Evolutionary conservation across 2,888 invertebrate genomes (phyloP).

Genomic region (Nomada fucata): DNA sequence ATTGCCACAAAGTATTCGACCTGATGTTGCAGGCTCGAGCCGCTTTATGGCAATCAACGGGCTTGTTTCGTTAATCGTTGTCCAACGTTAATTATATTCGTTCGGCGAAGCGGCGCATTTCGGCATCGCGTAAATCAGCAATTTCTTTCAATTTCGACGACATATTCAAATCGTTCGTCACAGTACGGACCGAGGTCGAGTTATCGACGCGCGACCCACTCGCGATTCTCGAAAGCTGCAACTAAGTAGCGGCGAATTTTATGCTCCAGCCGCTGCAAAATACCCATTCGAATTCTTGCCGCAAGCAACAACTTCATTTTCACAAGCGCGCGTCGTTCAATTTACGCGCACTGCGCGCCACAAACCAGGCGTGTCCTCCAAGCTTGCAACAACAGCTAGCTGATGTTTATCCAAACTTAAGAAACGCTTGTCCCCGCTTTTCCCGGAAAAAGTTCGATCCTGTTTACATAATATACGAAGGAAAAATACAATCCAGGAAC

Average conservation of each 20-base stretch:
- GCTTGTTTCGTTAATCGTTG: constrained; percentile 38
- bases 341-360: background rate
- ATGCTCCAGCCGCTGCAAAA: constrained; percentile 20
- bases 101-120: no score
- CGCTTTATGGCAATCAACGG: constrained; percentile 33
- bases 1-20: constrained; percentile 43
- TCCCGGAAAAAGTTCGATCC: background rate
- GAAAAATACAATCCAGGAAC: background rate
- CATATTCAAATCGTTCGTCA: no score
- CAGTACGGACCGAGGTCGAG: no score
- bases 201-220: background rate
- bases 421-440: background rate
- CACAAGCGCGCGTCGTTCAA: background rate
- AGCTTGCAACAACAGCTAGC: background rate
- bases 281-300: background rate
- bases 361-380: background rate
- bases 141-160: no score
- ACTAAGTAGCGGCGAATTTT: constrained; percentile 7
- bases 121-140: no score
- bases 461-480: constrained; percentile 1
- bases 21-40: constrained; percentile 26
- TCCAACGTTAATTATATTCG: constrained; percentile 39
- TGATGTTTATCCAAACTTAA: background rate
- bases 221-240: background rate
- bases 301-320: background rate